Conservation (phyloP, 2,113 vertebrate genomes). For the Apodemus speciosus region DNA sequence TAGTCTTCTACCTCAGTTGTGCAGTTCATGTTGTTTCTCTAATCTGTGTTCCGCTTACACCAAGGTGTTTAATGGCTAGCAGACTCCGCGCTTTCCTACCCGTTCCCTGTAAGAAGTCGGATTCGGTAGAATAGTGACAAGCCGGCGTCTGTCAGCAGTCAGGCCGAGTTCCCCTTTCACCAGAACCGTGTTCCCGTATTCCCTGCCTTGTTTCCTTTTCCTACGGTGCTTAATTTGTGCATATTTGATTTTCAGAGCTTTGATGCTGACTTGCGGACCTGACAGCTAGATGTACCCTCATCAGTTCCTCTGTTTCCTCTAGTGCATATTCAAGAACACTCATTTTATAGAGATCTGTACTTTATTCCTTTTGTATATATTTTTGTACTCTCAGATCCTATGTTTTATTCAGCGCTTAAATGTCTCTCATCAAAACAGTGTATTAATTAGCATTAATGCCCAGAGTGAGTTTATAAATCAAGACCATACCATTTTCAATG, state of each 20-base stretch:
- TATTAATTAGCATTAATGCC: conserved; percentile 31
- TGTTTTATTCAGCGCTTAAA: conserved; percentile 52
- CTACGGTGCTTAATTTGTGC: conserved; percentile 3
- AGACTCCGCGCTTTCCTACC: neutral
- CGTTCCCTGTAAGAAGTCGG: neutral
- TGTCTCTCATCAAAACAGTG: neutral
- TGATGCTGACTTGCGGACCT: conserved; percentile 21
- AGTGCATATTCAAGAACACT: conserved; percentile 24
- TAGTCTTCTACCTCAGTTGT: neutral
- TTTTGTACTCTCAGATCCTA: conserved; percentile 27
- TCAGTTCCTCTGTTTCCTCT: conserved; percentile 2
- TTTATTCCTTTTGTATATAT: conserved; percentile 22
- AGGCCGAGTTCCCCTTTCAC: neutral
- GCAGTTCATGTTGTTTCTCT: neutral
- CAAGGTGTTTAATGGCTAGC: neutral
- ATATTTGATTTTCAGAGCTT: conserved; percentile 51
- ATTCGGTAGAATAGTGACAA: neutral
- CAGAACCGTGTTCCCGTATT: neutral
- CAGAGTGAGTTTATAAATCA: conserved; percentile 39
- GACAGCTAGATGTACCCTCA: conserved; percentile 1
- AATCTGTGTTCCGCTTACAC: neutral
- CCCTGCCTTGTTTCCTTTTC: neutral
- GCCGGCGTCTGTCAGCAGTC: neutral
- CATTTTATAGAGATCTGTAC: conserved; percentile 26
- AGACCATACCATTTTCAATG: neutral